Evolutionary conservation across 2,113 vertebrate species (phyloP).

Genomic region (Chionis minor): DNA sequence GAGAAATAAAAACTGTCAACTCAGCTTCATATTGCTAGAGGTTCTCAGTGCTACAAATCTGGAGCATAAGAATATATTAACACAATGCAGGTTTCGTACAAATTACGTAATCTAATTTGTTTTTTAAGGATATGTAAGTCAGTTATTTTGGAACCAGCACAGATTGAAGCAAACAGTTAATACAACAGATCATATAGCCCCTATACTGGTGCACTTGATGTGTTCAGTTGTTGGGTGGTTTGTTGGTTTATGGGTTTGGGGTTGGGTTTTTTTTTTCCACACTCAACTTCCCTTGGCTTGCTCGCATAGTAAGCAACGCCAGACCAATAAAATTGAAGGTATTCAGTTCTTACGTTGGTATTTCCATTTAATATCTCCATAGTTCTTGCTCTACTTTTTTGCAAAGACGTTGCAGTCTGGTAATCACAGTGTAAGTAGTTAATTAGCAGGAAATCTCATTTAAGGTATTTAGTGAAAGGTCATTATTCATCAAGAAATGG

Average conservation of each 20-base stretch:
- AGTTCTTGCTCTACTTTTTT: background rate
- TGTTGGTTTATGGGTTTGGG: background rate
- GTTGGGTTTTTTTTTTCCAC: background rate
- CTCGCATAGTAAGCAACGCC: background rate
- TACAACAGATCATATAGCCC: background rate
- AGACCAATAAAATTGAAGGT: background rate
- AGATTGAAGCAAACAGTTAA: background rate
- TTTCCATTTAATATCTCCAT: background rate
- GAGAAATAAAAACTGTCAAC: background rate
- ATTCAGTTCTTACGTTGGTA: background rate
- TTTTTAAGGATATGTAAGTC: background rate
- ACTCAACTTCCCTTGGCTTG: background rate
- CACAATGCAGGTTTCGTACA: background rate
- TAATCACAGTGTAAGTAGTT: background rate
- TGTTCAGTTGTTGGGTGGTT: background rate
- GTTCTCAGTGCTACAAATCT: background rate
- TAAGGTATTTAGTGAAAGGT: slow-evolving; percentile 35
- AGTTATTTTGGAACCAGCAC: background rate
- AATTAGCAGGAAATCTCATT: slow-evolving; percentile 43
- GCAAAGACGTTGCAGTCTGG: background rate
- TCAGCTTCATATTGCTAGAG: background rate
- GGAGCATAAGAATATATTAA: background rate
- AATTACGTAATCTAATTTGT: background rate
- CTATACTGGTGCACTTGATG: background rate
- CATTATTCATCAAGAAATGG: slow-evolving; percentile 26